Base-by-base conservation (phyloP, 2,113 vertebrate species). In the Climacteris rufus region DNA sequence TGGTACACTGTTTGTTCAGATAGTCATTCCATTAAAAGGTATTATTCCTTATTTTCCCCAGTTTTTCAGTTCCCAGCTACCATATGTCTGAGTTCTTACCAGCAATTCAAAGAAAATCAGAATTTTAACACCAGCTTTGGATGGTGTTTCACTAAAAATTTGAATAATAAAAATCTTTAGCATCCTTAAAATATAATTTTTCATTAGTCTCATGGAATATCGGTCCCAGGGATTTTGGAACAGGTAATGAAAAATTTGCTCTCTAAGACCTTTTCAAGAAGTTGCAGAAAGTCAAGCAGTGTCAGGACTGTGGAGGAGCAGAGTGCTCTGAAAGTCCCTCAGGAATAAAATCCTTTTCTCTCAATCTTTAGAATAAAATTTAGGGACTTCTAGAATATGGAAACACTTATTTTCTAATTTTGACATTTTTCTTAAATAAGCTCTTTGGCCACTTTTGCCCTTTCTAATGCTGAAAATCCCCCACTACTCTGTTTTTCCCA, bases 381-480 rank as follows among this genome's bases (percentile, higher is more conserved):
- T 70, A 64, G 13, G 23, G 22, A 70, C 35, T 76, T 69, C 31
- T 40, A 94, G 30, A 35, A 52, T 42, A 11, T 54, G 45, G 37
- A n/a, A 94, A 81, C 20, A 72, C 3, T 3, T 30, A 47, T 72
- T 90, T 86, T 28, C 49, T 90, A 76, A 57, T 70, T 72, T 28
- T 83, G 45, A n/a, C 27, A 59, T 83, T 94, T 94, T 94, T 66
- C 64, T 93, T 89, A 90, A 79, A 79, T 37, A 56, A 82, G 27
- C 17, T 91, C 19, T 72, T 75, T 42, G 66, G 30, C 42, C 65
- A 65, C 22, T 42, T 18, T 37, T 76, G 24, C 15, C 27, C 30
- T 31, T 94, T 61, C 63, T 45, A 63, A 25, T 31, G 42, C 35
- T 84, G 86, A 75, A 83, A 83, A 66, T 10, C 13, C 7, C 37